Percentiles rank a stretch among this genome's conserved stretches.
phyloP scores from a whole-genome alignment of 2,888 invertebrate species.

The Parnassius orleans region DNA sequence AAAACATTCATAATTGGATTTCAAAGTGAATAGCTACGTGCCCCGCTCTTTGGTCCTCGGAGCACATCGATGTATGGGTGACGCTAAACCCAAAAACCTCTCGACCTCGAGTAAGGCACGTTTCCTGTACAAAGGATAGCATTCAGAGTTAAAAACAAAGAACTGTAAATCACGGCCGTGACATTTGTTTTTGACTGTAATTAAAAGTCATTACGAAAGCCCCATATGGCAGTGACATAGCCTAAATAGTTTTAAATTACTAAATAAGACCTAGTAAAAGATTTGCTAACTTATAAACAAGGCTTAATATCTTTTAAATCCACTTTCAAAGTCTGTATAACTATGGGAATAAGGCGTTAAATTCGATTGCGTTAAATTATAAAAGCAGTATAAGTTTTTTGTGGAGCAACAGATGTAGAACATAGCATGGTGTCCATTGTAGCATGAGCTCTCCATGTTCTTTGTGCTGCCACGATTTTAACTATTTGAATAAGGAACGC shows the following conservation, averaged over 20 bases:
- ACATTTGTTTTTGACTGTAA: constrained; percentile 48
- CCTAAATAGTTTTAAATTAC: constrained; percentile 39
- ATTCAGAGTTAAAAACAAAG: constrained; percentile 36
- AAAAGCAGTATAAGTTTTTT: constrained; percentile 23
- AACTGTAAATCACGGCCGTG: constrained; percentile 36
- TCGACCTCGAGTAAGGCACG: constrained; percentile 11
- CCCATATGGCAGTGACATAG: constrained; percentile 40
- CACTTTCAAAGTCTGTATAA: constrained; percentile 7
- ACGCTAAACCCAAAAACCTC: constrained; percentile 18
- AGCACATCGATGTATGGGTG: constrained; percentile 1
- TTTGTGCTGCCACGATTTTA: constrained; percentile 55
- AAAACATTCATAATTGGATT: constrained; percentile 1
- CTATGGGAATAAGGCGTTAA: background rate
- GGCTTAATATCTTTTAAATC: background rate
- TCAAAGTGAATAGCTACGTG: constrained; percentile 10
- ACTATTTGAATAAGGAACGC: constrained; percentile 36
- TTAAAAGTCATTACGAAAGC: constrained; percentile 57
- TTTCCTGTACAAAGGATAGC: constrained; percentile 24
- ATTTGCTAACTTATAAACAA: constrained; percentile 25
- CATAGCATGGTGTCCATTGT: constrained; percentile 35
- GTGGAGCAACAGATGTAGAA: constrained; percentile 43
- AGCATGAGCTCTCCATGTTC: constrained; percentile 44
- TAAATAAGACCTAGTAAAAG: constrained; percentile 35
- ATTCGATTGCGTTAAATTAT: constrained; percentile 20
- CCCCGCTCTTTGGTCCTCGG: background rate